Conservation (phyloP, 2,888 invertebrate species). For the Ophioninae sp. region DNA sequence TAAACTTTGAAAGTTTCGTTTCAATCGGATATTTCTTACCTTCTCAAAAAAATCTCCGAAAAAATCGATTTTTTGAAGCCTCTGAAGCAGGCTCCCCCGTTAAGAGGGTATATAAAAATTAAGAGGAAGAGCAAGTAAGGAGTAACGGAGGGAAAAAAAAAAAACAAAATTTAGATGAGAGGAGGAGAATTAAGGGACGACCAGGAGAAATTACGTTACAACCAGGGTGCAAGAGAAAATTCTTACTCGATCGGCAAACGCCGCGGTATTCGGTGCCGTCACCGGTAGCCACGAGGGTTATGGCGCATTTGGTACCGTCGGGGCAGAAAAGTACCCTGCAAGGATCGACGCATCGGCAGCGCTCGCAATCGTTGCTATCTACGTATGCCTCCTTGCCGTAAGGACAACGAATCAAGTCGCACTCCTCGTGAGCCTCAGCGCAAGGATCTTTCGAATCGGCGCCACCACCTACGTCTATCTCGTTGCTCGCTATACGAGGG, state of each 20-base stretch:
- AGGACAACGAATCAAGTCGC: constrained; percentile 85
- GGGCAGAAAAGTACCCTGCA: constrained; percentile 86
- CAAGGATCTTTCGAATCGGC: constrained; percentile 82
- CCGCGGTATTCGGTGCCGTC: constrained; percentile 82
- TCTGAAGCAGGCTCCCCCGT: no score
- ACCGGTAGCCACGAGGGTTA: constrained; percentile 79
- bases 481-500: constrained; percentile 74
- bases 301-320: constrained; percentile 86
- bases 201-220: no score
- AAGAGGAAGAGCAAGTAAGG: no score
- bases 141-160: no score
- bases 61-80: no score
- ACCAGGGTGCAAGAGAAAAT: background rate
- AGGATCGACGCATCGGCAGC: constrained; percentile 89
- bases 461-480: constrained; percentile 78
- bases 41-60: no score
- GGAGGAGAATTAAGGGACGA: no score
- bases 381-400: constrained; percentile 87
- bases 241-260: constrained; percentile 83
- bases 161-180: no score
- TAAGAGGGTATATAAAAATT: no score
- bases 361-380: constrained; percentile 85
- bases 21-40: no score
- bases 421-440: constrained; percentile 84
- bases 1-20: no score